These are phyloP conservation scores for Eubasilissa splendida DNA, from an alignment of 2,888 invertebrate genomes.

Conservation along the genomic window DNA sequence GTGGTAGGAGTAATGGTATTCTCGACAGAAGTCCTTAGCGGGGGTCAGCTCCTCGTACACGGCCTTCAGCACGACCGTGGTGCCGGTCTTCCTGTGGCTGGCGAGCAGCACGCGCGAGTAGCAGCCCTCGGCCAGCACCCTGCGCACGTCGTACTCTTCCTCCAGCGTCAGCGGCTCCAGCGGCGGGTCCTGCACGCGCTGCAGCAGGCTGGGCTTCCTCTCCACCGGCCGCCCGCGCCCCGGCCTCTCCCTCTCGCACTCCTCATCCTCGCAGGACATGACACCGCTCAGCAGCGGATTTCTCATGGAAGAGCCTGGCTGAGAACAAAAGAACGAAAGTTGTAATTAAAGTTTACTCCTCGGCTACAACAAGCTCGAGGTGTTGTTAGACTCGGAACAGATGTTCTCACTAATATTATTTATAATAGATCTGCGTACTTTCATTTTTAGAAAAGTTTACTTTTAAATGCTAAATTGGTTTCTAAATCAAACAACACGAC, in stretches of 20 bases:
- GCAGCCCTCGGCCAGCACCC: conserved; percentile 79
- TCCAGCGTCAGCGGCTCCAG: conserved; percentile 71
- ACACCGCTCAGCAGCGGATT: conserved; percentile 52
- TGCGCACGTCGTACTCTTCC: conserved; percentile 77
- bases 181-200: conserved; percentile 64
- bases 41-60: conserved; percentile 75
- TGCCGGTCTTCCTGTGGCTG: conserved; percentile 73
- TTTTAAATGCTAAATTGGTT: too few species aligned
- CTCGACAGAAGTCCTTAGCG: conserved; percentile 79
- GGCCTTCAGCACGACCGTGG: conserved; percentile 80
- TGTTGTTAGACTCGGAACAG: neutral
- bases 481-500: too few species aligned
- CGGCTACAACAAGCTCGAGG: too few species aligned
- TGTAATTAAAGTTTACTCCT: neutral
- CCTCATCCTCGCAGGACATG: conserved; percentile 25
- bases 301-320: conserved; percentile 49
- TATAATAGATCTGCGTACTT: too few species aligned
- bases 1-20: conserved; percentile 85
- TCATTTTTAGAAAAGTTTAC: too few species aligned
- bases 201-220: conserved; percentile 45
- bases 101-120: conserved; percentile 80
- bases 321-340: conserved; percentile 16
- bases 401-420: neutral
- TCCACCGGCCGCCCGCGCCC: conserved; percentile 52
- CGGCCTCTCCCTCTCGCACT: conserved; percentile 1